These are phyloP conservation scores for Sanderia malayensis DNA, from an alignment of 30 jellyfish, hydroid and myxozoan genomes.

Conservation along the genomic window DNA sequence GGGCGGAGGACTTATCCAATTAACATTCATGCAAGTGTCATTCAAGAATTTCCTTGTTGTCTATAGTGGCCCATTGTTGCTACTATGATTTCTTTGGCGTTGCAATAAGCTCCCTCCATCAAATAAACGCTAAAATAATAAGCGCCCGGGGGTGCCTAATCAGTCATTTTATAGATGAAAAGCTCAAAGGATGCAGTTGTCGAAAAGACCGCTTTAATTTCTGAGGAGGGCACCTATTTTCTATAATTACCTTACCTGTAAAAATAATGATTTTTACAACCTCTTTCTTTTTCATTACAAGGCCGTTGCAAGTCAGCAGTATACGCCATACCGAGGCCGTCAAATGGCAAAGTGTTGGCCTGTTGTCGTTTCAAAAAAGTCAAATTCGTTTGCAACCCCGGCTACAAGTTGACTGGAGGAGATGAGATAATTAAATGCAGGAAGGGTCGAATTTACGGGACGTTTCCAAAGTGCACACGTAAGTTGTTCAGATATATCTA, in stretches of 20 bases:
- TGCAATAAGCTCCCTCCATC: too few species aligned
- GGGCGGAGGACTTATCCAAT: neutral
- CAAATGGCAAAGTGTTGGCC: conserved; percentile 35
- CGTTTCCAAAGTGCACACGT: conserved; percentile 35
- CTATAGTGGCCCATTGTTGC: too few species aligned
- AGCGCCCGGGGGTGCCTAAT: too few species aligned
- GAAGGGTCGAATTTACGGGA: conserved; percentile 47
- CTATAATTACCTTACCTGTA: neutral
- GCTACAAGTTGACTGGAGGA: conserved; percentile 37
- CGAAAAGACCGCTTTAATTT: neutral
- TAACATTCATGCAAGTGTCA: too few species aligned
- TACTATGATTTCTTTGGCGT: too few species aligned
- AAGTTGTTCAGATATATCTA: conserved; percentile 19
- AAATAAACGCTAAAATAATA: too few species aligned
- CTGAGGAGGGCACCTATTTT: neutral
- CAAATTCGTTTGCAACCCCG: conserved; percentile 32
- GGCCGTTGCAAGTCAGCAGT: conserved; percentile 33
- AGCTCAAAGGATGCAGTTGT: neutral
- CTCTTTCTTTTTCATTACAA: too few species aligned
- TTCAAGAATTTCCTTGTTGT: too few species aligned
- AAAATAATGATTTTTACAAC: too few species aligned
- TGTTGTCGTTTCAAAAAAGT: conserved; percentile 38
- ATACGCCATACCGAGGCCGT: conserved; percentile 27
- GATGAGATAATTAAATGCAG: conserved; percentile 24
- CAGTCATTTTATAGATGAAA: too few species aligned